Evolutionary conservation across 2,797 vertebrate species (phyloP), one percentile per base, ranked within the genome.

Genomic region (Coracias cyanogaster): DNA sequence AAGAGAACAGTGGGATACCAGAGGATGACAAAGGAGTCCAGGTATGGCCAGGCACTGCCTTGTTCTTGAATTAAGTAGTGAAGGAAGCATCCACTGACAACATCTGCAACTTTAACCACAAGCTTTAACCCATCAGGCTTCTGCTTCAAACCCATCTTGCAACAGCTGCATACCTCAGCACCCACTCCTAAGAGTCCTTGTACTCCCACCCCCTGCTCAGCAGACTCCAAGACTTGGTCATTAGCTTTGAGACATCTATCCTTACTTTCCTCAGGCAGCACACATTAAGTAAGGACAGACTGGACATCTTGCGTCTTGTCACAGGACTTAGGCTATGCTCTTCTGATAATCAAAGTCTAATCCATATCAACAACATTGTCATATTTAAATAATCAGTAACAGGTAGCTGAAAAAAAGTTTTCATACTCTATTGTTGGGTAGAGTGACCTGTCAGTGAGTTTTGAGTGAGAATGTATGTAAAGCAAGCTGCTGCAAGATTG

Each of bases 231-330:
- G 3, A 10, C 29, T n/a, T n/a, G 25, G 20, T 77, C 39, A 39
- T 18, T 4, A 19, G 7, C 65, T 86, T 26, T 26, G 55, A 57
- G 62, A 76, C 12, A 60, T 12, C 20, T 0, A 0, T 52, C 73
- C 67, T 41, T n/a, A 18, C 21, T 52, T 46, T 54, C 39, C 48
- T 35, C 41, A 45, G 55, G 60, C 60, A 78, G 31, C 35, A 33
- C 52, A 29, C 0, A 1, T 33, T 35, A 24, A 1, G 33, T 31
- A 52, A 49, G 45, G 58, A n/a, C 1, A 39, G 26, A 26, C 2
- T 13, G 54, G 45, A 39, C 26, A 62, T 8, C 35, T 24, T 35
- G 41, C 19, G 54, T 7, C 31, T 21, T n/a, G 37, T 66, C 79
- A 79, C 35, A 58, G 43, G 48, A 31, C 85, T 31, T 6, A 25